Percentiles rank a stretch among this genome's conserved stretches.
Conservation (phyloP, 2,113 vertebrate genomes). For the Brienomyrus brachyistius region DNA sequence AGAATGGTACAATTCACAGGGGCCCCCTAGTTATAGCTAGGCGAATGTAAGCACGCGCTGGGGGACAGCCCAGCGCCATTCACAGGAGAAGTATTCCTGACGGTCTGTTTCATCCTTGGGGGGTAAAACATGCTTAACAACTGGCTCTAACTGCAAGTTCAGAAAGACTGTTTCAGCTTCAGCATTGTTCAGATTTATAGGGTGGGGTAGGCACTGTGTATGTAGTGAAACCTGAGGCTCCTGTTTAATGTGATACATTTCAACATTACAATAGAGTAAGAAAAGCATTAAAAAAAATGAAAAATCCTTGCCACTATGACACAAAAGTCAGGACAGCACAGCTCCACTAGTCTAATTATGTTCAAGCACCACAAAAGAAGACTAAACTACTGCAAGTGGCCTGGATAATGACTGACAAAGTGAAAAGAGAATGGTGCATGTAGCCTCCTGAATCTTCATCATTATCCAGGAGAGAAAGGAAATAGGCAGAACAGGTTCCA, state of each 20-base stretch:
- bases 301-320: neutral
- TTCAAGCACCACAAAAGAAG: constrained; percentile 2
- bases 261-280: neutral
- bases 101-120: neutral
- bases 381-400: neutral
- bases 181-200: neutral
- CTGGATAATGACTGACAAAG: neutral
- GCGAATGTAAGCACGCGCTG: neutral
- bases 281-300: neutral
- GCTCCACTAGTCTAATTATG: neutral
- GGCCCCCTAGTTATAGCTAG: neutral
- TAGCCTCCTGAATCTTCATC: neutral
- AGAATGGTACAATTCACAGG: constrained; percentile 1
- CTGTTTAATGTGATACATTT: neutral
- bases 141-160: neutral
- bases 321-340: neutral
- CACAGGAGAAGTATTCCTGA: neutral
- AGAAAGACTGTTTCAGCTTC: neutral
- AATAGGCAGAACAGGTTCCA: neutral
- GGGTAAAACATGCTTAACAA: neutral
- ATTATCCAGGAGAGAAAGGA: neutral
- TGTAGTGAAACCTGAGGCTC: neutral
- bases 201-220: neutral
- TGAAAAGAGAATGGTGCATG: neutral
- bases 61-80: neutral